A percentile compares a stretch with the other conserved stretches of the same genome.
Evolutionary conservation across 2,888 invertebrate species (phyloP).

Genomic region (Allolobophora icterica): DNA sequence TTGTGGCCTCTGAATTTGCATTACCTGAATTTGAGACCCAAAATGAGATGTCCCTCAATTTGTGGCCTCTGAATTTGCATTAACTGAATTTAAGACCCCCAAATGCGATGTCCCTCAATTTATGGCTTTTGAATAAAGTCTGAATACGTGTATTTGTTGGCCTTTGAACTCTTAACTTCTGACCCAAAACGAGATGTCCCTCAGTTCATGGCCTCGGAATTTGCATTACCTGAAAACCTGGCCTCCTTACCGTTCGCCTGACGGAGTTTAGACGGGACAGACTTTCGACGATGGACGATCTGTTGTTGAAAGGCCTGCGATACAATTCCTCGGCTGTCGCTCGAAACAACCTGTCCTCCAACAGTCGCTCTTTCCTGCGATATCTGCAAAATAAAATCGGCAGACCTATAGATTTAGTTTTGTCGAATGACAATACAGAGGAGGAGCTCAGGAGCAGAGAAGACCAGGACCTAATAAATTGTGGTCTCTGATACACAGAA

Average conservation of each 20-base stretch:
- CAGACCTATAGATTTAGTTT: no score
- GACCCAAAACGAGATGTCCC: background rate
- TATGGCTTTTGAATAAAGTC: no score
- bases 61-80: no score
- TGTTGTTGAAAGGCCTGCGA: conserved; percentile 41
- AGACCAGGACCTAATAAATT: no score
- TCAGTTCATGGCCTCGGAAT: background rate
- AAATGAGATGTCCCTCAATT: no score
- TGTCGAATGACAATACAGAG: no score
- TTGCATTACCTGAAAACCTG: background rate
- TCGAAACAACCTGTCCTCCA: conserved; percentile 38
- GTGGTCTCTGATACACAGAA: no score
- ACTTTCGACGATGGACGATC: conserved; percentile 46
- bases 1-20: no score
- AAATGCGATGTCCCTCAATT: no score
- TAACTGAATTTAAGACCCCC: no score
- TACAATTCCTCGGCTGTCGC: conserved; percentile 43
- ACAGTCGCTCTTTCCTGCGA: conserved; percentile 34
- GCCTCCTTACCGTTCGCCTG: conserved; percentile 38
- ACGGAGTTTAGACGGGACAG: conserved; percentile 41
- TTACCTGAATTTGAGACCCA: no score
- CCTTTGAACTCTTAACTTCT: background rate
- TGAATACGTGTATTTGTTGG: background rate
- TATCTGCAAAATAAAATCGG: conserved; percentile 30
- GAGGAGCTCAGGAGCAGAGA: no score